Conservation (phyloP, 2,797 vertebrate species). For the Periophthalmus magnuspinnatus region DNA sequence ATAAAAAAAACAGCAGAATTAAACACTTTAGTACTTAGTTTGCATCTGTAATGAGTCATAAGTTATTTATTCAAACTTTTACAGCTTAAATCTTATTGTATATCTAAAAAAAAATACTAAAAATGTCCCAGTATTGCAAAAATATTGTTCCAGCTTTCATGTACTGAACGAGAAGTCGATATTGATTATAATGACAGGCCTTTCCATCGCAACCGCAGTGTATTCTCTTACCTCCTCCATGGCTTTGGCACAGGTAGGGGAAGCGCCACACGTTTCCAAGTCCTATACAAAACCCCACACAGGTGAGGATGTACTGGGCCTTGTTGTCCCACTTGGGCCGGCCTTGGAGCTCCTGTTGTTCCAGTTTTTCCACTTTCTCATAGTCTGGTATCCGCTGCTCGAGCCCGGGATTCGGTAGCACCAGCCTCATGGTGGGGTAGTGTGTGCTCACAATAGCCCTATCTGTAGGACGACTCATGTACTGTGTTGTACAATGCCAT, state of each 20-base stretch:
- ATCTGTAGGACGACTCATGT: neutral
- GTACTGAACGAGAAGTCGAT: no score
- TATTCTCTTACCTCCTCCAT: conserved; percentile 80
- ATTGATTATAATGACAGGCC: no score
- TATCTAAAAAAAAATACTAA: no score
- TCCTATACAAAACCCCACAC: conserved; percentile 85
- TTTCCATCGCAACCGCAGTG: neutral
- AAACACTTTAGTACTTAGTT: no score
- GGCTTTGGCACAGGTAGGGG: conserved; percentile 85
- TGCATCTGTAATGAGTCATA: no score
- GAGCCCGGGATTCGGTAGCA: conserved; percentile 82
- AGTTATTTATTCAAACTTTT: no score
- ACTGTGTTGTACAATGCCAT: neutral
- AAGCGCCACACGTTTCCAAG: conserved; percentile 87
- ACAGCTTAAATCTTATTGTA: no score
- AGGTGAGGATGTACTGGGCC: conserved; percentile 85
- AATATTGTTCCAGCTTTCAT: no score
- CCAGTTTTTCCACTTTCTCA: conserved; percentile 71
- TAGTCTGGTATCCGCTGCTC: conserved; percentile 80
- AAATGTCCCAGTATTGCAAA: no score
- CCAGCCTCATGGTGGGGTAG: conserved; percentile 71
- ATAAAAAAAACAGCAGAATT: no score
- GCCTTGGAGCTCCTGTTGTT: conserved; percentile 69
- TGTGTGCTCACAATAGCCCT: neutral
- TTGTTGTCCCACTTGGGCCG: conserved; percentile 88